Evolutionary conservation across 1,140 invertebrate genomes (phyloP), one percentile per base, ranked within the genome.

Genomic region (Pinna nobilis): DNA sequence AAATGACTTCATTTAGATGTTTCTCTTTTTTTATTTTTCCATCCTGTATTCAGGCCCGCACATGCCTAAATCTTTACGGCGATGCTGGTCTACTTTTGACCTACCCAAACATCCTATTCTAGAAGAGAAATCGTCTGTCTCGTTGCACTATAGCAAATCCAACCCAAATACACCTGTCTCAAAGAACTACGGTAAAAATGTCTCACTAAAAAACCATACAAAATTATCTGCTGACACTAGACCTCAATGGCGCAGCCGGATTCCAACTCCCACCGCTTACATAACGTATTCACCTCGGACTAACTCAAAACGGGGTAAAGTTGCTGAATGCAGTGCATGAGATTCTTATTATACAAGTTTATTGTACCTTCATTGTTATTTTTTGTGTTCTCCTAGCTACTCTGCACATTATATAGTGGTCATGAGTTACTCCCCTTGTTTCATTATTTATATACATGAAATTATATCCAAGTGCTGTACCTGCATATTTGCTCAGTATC

Each of bases 11-110:
- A n/a, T n/a, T n/a, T n/a, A n/a, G n/a, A n/a, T n/a, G n/a, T n/a
- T n/a, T n/a, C n/a, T n/a, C n/a, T n/a, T 61, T 61, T 44, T 23
- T 39, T 41, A 49, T 69, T 51, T 37, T n/a, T n/a, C n/a, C n/a
- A n/a, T n/a, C n/a, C n/a, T n/a, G 67, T 57, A 65, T 59, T 20
- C 53, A 76, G 74, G 74, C 74, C 74, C 74, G 63, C 51, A 50
- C 32, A 68, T 63, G 28, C 75, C 73, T 3, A 82, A 78, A 72
- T 80, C 79, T 55, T 74, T 82, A 49, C 76, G 80, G 25, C 68
- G 76, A 39, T 76, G 79, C 63, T 84, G 82, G 82, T 74, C 78
- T 28, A 79, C 70, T 23, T 78, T 81, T 76, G 68, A 74, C 65
- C 73, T 82, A 32, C 70, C 82, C 37, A 77, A 84, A 37, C 78